phyloP scores from a whole-genome alignment of 2,113 vertebrate genomes.

The Tragulus kanchil region DNA sequence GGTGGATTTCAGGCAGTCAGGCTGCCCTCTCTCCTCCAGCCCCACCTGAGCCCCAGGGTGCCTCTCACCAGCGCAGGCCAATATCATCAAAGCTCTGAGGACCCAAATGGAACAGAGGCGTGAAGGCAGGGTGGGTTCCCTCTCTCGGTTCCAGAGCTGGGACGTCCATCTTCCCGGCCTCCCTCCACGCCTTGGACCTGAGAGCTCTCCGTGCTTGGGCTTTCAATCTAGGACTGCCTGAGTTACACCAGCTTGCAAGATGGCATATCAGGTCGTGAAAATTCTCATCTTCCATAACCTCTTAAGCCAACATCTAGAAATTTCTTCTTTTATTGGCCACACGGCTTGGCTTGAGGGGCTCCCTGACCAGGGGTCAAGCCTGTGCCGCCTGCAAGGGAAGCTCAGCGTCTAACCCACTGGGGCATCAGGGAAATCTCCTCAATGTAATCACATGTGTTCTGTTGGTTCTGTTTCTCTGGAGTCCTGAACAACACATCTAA shows the following conservation, averaged over 20 bases:
- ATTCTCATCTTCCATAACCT: background rate
- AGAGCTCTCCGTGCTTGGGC: background rate
- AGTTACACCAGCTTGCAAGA: background rate
- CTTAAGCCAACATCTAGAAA: background rate
- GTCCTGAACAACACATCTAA: fast-evolving
- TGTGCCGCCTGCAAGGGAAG: background rate
- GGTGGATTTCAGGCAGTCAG: background rate
- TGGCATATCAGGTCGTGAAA: background rate
- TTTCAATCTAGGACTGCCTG: background rate
- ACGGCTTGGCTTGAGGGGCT: background rate
- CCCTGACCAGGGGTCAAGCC: background rate
- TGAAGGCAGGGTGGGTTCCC: background rate
- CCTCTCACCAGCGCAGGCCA: background rate
- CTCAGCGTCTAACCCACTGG: background rate
- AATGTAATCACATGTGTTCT: too few species aligned
- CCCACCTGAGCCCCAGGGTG: background rate
- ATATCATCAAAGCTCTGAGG: too few species aligned
- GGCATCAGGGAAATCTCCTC: background rate
- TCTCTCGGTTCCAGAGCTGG: background rate
- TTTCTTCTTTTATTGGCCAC: background rate
- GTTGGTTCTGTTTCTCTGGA: background rate
- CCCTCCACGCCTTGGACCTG: too few species aligned
- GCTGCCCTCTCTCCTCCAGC: background rate
- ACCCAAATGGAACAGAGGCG: background rate
- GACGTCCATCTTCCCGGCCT: background rate